phyloP scores from a whole-genome alignment of 2,888 invertebrate species.

The Dorcus parallelipipedus region DNA sequence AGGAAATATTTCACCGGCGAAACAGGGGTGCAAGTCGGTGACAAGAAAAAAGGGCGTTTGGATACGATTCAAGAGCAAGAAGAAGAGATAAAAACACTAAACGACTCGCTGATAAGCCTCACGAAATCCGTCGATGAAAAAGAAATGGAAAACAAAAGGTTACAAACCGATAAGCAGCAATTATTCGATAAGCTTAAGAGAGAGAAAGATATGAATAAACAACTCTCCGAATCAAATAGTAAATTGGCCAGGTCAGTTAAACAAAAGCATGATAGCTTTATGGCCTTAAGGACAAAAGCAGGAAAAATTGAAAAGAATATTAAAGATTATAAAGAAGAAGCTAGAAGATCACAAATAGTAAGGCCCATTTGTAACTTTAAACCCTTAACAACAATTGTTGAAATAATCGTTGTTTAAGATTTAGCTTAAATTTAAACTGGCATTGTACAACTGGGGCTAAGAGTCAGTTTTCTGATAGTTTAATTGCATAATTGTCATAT shows the following conservation, averaged over 20 bases:
- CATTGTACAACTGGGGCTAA: too few species aligned
- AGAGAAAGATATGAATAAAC: constrained; percentile 18
- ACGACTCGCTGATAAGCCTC: constrained; percentile 15
- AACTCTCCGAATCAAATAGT: constrained; percentile 17
- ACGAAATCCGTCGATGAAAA: constrained; percentile 16
- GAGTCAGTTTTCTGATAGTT: too few species aligned
- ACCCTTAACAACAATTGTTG: too few species aligned
- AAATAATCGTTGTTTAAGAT: too few species aligned
- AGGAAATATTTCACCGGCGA: not conserved
- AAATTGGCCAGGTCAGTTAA: constrained; percentile 17
- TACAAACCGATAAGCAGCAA: constrained; percentile 14
- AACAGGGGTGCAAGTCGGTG: not conserved
- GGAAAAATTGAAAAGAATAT: constrained; percentile 19
- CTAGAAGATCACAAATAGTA: constrained; percentile 14
- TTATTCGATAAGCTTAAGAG: constrained; percentile 15
- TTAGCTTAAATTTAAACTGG: too few species aligned
- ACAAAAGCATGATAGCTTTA: constrained; percentile 20
- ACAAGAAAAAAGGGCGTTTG: not conserved
- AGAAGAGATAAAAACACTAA: constrained; percentile 19
- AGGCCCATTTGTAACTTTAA: too few species aligned
- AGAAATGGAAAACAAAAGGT: constrained; percentile 16
- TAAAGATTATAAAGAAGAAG: constrained; percentile 13
- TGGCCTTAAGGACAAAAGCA: constrained; percentile 15
- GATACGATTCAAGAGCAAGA: constrained; percentile 11
- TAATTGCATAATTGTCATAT: not conserved